Percentiles rank a stretch among this genome's conserved stretches.
phyloP scores from a whole-genome alignment of 2,113 vertebrate genomes.

The Actinemys pallida region DNA sequence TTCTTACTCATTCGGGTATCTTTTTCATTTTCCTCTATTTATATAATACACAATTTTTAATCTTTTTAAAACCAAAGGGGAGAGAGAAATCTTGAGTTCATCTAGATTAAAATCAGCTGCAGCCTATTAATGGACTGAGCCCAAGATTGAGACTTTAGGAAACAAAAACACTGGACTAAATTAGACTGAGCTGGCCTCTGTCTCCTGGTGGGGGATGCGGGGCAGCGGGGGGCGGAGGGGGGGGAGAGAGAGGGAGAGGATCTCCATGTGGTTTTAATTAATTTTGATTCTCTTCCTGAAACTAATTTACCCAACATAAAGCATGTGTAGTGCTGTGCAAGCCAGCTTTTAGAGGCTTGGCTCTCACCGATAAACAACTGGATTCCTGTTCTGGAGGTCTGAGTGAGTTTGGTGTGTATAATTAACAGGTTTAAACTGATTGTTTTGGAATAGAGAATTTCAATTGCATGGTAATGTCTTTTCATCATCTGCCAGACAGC shows the following conservation, averaged over 20 bases:
- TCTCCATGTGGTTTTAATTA: slow-evolving; percentile 84
- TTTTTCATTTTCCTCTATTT: slow-evolving; percentile 64
- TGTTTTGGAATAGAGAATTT: slow-evolving; percentile 79
- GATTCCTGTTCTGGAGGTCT: slow-evolving; percentile 63
- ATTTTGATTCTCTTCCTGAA: slow-evolving; percentile 82
- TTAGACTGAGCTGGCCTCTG: slow-evolving; percentile 79
- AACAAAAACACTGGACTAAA: slow-evolving; percentile 83
- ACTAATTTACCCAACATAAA: slow-evolving; percentile 80
- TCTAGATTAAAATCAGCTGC: slow-evolving; percentile 84
- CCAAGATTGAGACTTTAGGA: slow-evolving; percentile 80
- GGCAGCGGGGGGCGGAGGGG: not conserved
- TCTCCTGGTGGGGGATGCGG: slow-evolving; percentile 75
- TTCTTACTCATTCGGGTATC: slow-evolving; percentile 63
- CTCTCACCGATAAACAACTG: slow-evolving; percentile 72
- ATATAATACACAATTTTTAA: slow-evolving; percentile 80
- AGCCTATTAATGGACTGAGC: slow-evolving; percentile 79
- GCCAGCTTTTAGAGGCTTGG: slow-evolving; percentile 59
- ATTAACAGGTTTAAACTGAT: slow-evolving; percentile 79
- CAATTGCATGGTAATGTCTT: slow-evolving; percentile 73
- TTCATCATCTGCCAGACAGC: slow-evolving; percentile 77
- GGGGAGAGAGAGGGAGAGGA: slow-evolving; percentile 63
- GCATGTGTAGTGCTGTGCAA: slow-evolving; percentile 66
- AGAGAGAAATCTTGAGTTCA: slow-evolving; percentile 75
- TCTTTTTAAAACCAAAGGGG: slow-evolving; percentile 80
- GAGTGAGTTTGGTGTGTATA: slow-evolving; percentile 75